Conservation (phyloP, 2,888 invertebrate genomes). For the Serripes groenlandicus region DNA sequence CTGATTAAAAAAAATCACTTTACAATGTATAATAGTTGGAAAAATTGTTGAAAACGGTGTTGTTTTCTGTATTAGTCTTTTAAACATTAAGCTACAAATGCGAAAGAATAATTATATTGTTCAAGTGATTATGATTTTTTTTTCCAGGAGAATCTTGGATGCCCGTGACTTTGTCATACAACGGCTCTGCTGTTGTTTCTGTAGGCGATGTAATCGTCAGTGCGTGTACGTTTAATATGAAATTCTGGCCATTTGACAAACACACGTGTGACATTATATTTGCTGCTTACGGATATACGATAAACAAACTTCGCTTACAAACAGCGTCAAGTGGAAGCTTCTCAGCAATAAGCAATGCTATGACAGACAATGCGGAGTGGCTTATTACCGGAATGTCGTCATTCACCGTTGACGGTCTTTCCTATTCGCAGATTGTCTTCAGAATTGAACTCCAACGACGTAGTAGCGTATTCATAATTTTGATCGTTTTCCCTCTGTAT, state of each 20-base stretch:
- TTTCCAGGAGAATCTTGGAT: conserved; percentile 11
- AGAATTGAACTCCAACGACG: conserved; percentile 3
- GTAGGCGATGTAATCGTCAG: conserved; percentile 27
- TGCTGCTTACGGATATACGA: neutral
- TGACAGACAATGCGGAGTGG: conserved; percentile 23
- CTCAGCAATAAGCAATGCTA: no score
- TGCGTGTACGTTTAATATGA: conserved; percentile 46
- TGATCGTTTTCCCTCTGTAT: conserved; percentile 17
- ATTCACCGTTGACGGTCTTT: neutral
- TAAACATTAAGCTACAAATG: no score
- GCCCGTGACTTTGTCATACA: conserved; percentile 16
- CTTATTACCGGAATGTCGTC: neutral
- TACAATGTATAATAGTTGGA: no score
- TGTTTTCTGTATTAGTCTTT: no score
- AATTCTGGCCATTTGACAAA: conserved; percentile 21
- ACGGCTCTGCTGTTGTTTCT: conserved; percentile 15
- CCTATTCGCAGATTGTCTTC: neutral
- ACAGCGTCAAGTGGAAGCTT: neutral
- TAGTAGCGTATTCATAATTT: conserved; percentile 6
- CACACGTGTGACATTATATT: conserved; percentile 13
- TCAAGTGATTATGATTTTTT: no score
- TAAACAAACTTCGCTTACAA: neutral
- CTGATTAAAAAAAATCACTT: no score
- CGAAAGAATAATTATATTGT: no score
- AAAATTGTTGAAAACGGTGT: no score